These are phyloP conservation scores for Phodopus roborovskii DNA, from an alignment of 2,113 vertebrate genomes.

Conservation along the genomic window DNA sequence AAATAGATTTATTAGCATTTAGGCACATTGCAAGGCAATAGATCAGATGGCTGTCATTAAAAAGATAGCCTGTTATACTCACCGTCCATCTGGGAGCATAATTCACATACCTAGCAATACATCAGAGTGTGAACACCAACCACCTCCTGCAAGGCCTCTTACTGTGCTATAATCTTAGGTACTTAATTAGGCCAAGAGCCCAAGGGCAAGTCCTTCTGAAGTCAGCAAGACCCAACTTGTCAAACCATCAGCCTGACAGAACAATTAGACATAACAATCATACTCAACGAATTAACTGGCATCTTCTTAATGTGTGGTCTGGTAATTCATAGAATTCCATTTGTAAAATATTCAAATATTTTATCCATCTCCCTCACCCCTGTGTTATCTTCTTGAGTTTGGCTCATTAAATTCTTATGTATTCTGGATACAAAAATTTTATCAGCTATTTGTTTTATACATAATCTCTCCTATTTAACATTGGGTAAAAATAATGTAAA, in stretches of 20 bases:
- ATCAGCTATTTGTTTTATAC: neutral
- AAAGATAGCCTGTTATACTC: neutral
- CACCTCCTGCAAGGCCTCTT: neutral
- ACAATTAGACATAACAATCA: neutral
- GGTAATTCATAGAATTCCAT: neutral
- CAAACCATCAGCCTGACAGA: neutral
- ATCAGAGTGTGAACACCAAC: neutral
- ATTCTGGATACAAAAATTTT: neutral
- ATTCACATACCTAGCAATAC: neutral
- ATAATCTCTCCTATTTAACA: too few species aligned
- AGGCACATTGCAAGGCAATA: neutral
- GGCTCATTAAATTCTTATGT: neutral
- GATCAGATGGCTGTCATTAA: neutral
- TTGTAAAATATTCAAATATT: constrained; percentile 6
- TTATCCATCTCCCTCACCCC: neutral
- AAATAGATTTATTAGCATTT: constrained; percentile 19
- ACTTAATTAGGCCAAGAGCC: neutral
- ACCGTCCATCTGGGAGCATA: neutral
- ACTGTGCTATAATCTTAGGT: neutral
- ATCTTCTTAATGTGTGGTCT: neutral
- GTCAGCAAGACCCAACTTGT: neutral
- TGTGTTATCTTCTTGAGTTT: neutral
- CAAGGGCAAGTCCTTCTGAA: neutral
- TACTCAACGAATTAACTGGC: neutral
- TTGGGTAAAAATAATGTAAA: too few species aligned